Evolutionary conservation across 1,140 invertebrate genomes (phyloP), one percentile per base, ranked within the genome.

Genomic region (Brachionus calyciflorus): DNA sequence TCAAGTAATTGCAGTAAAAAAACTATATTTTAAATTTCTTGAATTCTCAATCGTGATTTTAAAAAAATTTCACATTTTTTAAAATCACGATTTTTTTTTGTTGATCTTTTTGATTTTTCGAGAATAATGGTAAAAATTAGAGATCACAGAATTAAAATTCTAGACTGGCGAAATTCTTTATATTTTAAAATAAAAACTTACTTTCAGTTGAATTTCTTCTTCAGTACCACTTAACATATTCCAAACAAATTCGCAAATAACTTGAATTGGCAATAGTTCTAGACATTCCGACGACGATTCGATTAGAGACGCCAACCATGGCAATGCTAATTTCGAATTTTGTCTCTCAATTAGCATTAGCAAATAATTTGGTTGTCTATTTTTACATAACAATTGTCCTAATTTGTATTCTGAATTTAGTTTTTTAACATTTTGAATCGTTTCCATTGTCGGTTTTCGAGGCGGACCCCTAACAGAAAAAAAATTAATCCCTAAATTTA

Each of bases 281-380:
- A 87, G 86, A n/a, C 92, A 91, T 81, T 95, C 93, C 79, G 91
- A 93, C n/a, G 46, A 51, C 78, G 91, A 93, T 79, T 94, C 91
- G 12, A 98, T 92, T 33, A 98, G 85, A 82, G 96, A 93, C 12
- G 93, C 93, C 41, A 98, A 86, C 94, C 94, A 98, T 3, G 94
- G 93, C 93, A 98, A 96, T 21, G 94, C 92, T 78, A 55, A 37
- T 44, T 76, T 69, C 14, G 60, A 44, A 33, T 80, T 83, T 83
- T 92, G 92, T 73, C 92, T 84, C 79, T 94, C 91, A 82, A 97
- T 96, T 53, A 97, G 92, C 81, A 96, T 92, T 57, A 97, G 85
- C 10, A 98, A 86, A 80, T 97, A 92, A 83, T 96, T 94, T 0
- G 94, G 94, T 81, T 91, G 90, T 17, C 94, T 87, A 78, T 91